Percentiles rank a stretch among this genome's conserved stretches.
phyloP scores from a whole-genome alignment of 2,797 vertebrate species.

The Chelon auratus region DNA sequence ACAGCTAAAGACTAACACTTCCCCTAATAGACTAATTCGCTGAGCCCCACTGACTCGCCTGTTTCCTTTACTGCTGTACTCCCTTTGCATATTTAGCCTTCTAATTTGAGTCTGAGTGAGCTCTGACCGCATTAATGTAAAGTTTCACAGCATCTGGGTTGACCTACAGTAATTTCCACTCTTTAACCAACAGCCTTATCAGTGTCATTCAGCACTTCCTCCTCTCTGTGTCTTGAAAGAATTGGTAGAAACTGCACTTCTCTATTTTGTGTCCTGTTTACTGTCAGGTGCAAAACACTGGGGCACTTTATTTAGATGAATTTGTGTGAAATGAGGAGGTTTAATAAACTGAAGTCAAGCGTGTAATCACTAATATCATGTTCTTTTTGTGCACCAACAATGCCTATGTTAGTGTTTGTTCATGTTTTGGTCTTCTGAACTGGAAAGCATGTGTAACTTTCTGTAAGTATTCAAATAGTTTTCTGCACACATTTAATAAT shows the following conservation, averaged over 20 bases:
- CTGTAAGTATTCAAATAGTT: background rate
- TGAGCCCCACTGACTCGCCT: too few relatives aligned
- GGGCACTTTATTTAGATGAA: too few relatives aligned
- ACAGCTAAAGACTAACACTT: too few relatives aligned
- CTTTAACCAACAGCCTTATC: slow-evolving; percentile 16
- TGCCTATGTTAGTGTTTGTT: background rate
- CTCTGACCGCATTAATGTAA: background rate
- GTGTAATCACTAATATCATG: background rate
- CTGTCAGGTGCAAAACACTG: slow-evolving; percentile 11
- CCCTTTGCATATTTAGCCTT: background rate
- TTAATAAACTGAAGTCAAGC: background rate
- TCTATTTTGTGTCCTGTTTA: slow-evolving; percentile 10
- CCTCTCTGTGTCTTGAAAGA: background rate
- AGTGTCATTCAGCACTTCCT: slow-evolving; percentile 34
- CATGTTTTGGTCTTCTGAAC: background rate
- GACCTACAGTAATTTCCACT: background rate
- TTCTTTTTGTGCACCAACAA: background rate
- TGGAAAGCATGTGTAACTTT: background rate
- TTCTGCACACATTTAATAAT: background rate
- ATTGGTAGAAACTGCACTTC: slow-evolving; percentile 8
- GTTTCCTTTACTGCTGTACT: too few relatives aligned
- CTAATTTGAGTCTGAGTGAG: background rate
- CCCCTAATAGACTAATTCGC: too few relatives aligned
- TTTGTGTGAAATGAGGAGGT: background rate
- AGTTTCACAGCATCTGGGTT: background rate